These are phyloP conservation scores for Periparus ater DNA, from an alignment of 2,797 vertebrate genomes.

Conservation along the genomic window DNA sequence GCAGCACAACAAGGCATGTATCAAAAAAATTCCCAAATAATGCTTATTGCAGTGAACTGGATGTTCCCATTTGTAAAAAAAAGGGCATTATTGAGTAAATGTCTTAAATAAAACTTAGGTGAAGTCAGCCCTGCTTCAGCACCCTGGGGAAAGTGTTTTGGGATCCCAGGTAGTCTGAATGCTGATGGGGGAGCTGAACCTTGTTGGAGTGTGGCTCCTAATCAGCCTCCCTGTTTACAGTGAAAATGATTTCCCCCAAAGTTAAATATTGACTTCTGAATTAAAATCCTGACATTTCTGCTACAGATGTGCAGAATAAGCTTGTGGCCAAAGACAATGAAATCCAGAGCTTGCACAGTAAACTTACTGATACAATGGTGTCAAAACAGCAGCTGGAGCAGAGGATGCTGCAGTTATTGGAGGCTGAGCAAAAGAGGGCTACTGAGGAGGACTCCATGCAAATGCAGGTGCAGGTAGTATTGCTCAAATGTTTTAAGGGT, in stretches of 20 bases:
- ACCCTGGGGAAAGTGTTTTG: neutral
- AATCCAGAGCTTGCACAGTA: constrained; percentile 92
- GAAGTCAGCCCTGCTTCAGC: neutral
- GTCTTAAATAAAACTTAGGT: neutral
- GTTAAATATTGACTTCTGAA: neutral
- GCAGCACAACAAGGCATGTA: constrained; percentile 88
- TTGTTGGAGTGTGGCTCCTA: neutral
- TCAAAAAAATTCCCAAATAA: neutral
- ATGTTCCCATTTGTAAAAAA: neutral
- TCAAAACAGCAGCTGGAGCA: constrained; percentile 94
- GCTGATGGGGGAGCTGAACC: neutral
- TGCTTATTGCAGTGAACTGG: neutral
- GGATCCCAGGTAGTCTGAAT: neutral
- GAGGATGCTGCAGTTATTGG: constrained; percentile 89
- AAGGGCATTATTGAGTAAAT: neutral
- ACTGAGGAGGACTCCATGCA: constrained; percentile 87
- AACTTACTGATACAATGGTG: constrained; percentile 89
- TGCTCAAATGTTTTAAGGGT: neutral
- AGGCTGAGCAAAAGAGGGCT: constrained; percentile 87
- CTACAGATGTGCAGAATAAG: constrained; percentile 89
- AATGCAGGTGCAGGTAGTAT: constrained; percentile 83
- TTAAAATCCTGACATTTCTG: constrained; percentile 49
- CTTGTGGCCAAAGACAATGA: constrained; percentile 90
- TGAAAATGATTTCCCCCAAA: neutral
- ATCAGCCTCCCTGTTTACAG: neutral